phyloP scores from a whole-genome alignment of 2,113 vertebrate genomes.

The Gavia stellata region DNA sequence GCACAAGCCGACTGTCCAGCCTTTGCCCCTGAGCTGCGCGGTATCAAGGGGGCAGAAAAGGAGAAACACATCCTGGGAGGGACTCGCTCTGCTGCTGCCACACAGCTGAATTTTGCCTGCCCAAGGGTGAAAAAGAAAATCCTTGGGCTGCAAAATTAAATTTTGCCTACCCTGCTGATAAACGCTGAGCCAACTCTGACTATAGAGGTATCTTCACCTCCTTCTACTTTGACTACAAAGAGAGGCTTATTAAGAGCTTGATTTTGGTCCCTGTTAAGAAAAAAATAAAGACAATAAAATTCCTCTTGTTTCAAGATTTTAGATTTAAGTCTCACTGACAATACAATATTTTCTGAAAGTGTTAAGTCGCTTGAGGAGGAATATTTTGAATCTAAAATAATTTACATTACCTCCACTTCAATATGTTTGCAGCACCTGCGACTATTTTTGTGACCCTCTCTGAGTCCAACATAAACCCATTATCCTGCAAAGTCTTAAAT shows the following conservation, averaged over 20 bases:
- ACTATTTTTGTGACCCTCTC: background rate
- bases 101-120: background rate
- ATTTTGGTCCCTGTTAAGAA: slow-evolving; percentile 5
- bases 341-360: slow-evolving; percentile 24
- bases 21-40: rapidly evolving
- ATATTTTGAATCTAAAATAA: slow-evolving; percentile 36
- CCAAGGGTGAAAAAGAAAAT: background rate
- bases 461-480: slow-evolving; percentile 27
- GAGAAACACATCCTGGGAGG: background rate
- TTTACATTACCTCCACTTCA: slow-evolving; percentile 25
- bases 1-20: background rate
- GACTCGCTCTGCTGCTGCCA: background rate
- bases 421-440: background rate
- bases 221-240: background rate
- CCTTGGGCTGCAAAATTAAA: slow-evolving; percentile 22
- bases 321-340: slow-evolving; percentile 10
- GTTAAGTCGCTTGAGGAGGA: slow-evolving; percentile 6
- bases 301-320: background rate
- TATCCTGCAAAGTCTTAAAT: slow-evolving; percentile 22
- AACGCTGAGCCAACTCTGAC: background rate
- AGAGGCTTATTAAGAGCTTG: background rate
- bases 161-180: background rate
- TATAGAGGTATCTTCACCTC: background rate
- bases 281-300: background rate
- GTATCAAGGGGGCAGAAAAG: background rate